Base-by-base conservation (phyloP, 2,797 vertebrate species). In the Chaunax sp. region DNA sequence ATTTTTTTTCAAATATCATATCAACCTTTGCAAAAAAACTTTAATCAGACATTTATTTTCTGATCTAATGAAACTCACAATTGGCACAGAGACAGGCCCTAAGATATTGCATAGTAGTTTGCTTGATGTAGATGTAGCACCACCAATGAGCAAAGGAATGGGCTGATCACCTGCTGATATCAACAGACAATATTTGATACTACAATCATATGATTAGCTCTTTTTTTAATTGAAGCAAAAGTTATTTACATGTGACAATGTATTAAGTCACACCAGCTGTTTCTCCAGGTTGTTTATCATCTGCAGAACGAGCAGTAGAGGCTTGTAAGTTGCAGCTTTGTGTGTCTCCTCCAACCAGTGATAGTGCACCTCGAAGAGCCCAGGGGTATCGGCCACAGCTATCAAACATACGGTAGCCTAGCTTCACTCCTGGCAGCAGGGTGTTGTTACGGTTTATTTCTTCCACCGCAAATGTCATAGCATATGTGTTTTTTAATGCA, bases 391-490 rank as follows among this genome's bases (percentile, higher is more conserved):
- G 55, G 11, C 6, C 18, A 61, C 88, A 91, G 60, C 53, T 75
- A 37, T 90, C 86, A 25, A 80, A 45, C 45, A 91, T 80, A 11
- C 41, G 68, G 59, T 89, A 89, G 23, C 87, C 80, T 14, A 91
- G 82, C 52, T 57, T 85, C 50, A 91, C 64, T 53, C 78, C 83
- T 2, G 85, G 91, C 2, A 90, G 71, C 7, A 91, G 45, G 38
- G 18, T 59, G 56, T 56, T 69, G 67, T 88, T 76, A 3, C 22
- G 65, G 70, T 90, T 92, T 44, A 92, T 90, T 73, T 91, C 83
- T 28, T 92, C 85, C 80, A 93, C 86, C 0, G 93, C 87, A 81
- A 91, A 94, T 8, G 60, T 75, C 74, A 93, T 82, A 10, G 80
- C 88, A 52, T 93, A 87, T 19, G 80, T 63, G 68, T 84, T 83